Conservation (phyloP, 2,113 vertebrate genomes). For the Vombatus ursinus region DNA sequence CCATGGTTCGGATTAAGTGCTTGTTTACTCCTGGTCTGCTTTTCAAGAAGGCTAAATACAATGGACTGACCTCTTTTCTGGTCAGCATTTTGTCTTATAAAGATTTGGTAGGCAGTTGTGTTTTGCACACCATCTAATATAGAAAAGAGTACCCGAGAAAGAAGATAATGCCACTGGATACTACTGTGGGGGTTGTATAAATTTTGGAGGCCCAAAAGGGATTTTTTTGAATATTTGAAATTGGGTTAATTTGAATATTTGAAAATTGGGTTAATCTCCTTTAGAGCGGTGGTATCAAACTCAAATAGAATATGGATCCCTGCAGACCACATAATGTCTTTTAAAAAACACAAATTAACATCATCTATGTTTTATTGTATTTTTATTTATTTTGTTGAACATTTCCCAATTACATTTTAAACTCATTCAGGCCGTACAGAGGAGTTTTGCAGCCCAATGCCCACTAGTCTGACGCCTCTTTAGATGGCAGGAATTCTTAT, state of each 20-base stretch:
- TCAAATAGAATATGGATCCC: not conserved
- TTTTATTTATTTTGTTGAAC: not conserved
- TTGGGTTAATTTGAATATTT: conserved; percentile 63
- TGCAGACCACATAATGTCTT: not conserved
- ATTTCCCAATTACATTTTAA: not conserved
- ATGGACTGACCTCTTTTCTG: not conserved
- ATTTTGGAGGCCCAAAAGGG: conserved; percentile 60
- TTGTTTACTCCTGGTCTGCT: not conserved
- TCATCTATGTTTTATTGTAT: not conserved
- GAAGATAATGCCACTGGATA: conserved; percentile 24
- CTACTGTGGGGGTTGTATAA: conserved; percentile 43
- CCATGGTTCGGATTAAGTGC: not conserved
- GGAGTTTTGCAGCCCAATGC: not conserved
- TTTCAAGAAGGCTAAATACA: not conserved
- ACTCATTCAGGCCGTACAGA: not conserved
- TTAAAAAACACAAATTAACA: not conserved
- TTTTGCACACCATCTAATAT: not conserved
- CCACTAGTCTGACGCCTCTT: conserved; percentile 14
- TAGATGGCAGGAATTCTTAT: conserved; percentile 56
- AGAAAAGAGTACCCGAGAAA: not conserved
- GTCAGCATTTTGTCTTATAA: not conserved
- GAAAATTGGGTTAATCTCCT: conserved; percentile 49
- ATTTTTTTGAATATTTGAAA: conserved; percentile 61
- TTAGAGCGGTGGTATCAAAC: not conserved
- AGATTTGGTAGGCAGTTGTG: not conserved